Evolutionary conservation across 2,797 vertebrate genomes (phyloP), one percentile per base, ranked within the genome.

Genomic region (Nannoperca australis): DNA sequence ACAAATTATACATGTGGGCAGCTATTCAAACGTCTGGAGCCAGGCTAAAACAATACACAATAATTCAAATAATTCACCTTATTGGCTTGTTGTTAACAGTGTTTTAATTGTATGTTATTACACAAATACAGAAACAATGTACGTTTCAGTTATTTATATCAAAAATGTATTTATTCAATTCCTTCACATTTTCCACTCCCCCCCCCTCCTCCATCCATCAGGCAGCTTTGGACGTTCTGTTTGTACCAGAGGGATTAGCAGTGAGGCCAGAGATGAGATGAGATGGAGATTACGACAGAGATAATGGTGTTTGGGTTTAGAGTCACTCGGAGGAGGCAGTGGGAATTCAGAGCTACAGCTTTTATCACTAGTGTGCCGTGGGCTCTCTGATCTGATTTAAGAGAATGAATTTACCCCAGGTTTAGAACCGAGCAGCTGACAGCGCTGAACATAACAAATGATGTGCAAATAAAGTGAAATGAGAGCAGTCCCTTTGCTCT

Each of bases 271-370:
- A 85, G 80, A 90, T 83, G 88, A 92, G 88, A 92, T 91, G 82
- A 93, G 80, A 91, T 92, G 78, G 88, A 92, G 91, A 93, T 94
- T 93, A 93, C 18, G 70, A 80, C 81, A 91, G 81, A 91, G 89
- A 93, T 93, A 92, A 95, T 90, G 81, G 76, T 87, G 79, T 91
- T 90, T 90, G 81, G 90, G 86, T 91, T 92, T 89, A 89, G 79
- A 82, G 76, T 81, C 71, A 84, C 69, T 82, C 78, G 71, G 81
- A 72, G 66, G 70, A 84, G 68, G 65, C 78, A 82, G 42, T 38
- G 62, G 72, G 44, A 87, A 86, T 78, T 79, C 45, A 80, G 83
- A 86, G 85, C 84, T 74, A 36, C 62, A 76, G 81, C 42, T 87
- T 92, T 89, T 90, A 90, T 92, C 83, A 90, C 83, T 92, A 85